These are phyloP conservation scores for Sminthurides bifidus DNA, from an alignment of 1,140 invertebrate species.

Conservation along the genomic window DNA sequence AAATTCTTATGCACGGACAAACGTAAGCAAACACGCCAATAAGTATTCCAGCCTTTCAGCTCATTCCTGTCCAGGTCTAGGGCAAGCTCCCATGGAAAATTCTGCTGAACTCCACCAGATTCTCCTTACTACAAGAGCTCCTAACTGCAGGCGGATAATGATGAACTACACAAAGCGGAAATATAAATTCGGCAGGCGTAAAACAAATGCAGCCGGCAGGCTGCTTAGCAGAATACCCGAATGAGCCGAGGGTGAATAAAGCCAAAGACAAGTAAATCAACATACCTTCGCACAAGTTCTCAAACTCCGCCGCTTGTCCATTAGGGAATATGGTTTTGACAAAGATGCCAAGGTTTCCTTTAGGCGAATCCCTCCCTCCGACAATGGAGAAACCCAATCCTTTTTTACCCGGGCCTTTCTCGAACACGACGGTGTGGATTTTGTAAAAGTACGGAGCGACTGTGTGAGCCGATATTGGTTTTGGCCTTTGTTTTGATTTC, in stretches of 20 bases:
- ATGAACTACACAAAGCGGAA: too few relatives aligned
- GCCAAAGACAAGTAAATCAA: constrained; percentile 7
- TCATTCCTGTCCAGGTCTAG: too few relatives aligned
- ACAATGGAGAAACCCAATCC: constrained; percentile 85
- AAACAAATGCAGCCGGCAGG: too few relatives aligned
- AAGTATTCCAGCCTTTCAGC: too few relatives aligned
- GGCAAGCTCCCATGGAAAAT: too few relatives aligned
- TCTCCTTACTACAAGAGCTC: too few relatives aligned
- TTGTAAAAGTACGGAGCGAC: constrained; percentile 35
- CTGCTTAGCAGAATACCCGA: too few relatives aligned
- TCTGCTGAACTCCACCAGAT: too few relatives aligned
- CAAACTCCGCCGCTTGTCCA: constrained; percentile 72
- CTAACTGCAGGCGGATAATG: too few relatives aligned
- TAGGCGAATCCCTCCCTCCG: constrained; percentile 74
- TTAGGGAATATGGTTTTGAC: constrained; percentile 80
- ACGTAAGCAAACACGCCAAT: too few relatives aligned
- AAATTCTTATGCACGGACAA: too few relatives aligned
- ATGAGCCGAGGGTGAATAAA: background rate
- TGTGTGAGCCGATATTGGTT: constrained; percentile 32
- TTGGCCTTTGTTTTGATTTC: constrained; percentile 12
- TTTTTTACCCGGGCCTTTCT: constrained; percentile 70
- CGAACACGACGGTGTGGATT: constrained; percentile 50
- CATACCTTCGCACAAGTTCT: constrained; percentile 69
- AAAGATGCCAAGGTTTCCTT: constrained; percentile 77
- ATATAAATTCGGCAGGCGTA: too few relatives aligned